Evolutionary conservation across 2,113 vertebrate genomes (phyloP).

Genomic region (Centrocercus urophasianus): DNA sequence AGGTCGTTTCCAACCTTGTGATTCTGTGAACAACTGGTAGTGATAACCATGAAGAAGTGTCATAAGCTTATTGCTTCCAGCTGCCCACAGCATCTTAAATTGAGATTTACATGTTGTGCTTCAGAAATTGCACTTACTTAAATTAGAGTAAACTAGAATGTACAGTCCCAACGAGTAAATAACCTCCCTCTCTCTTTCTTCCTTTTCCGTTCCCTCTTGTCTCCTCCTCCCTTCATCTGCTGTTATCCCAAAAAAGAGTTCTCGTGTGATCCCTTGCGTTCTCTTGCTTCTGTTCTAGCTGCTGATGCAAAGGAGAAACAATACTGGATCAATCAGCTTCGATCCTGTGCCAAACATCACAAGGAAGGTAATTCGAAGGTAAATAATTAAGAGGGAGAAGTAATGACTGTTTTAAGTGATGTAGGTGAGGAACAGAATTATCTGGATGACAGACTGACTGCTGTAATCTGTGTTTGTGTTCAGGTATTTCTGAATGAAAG

Average conservation of each 20-base stretch:
- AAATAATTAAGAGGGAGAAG: conserved; percentile 37
- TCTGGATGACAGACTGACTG: neutral
- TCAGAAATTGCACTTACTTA: neutral
- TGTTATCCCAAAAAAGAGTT: neutral
- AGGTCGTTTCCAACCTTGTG: too few relatives aligned
- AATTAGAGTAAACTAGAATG: neutral
- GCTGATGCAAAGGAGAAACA: conserved; percentile 92
- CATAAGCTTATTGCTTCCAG: neutral
- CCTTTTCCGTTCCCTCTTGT: neutral
- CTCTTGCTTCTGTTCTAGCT: conserved; percentile 80
- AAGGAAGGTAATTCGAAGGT: conserved; percentile 93
- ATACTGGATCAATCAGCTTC: conserved; percentile 95
- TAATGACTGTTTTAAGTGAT: neutral
- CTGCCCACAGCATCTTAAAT: neutral
- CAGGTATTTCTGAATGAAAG: neutral
- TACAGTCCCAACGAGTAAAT: neutral
- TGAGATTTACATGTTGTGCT: neutral
- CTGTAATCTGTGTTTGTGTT: neutral
- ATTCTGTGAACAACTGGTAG: neutral
- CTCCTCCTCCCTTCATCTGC: neutral
- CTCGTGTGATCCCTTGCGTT: neutral
- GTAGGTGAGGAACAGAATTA: neutral
- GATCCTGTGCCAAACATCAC: conserved; percentile 91
- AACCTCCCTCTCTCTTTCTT: neutral
- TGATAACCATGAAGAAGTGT: neutral